These are phyloP conservation scores for Dicycla oo DNA, from an alignment of 2,888 invertebrate species.

Conservation along the genomic window DNA sequence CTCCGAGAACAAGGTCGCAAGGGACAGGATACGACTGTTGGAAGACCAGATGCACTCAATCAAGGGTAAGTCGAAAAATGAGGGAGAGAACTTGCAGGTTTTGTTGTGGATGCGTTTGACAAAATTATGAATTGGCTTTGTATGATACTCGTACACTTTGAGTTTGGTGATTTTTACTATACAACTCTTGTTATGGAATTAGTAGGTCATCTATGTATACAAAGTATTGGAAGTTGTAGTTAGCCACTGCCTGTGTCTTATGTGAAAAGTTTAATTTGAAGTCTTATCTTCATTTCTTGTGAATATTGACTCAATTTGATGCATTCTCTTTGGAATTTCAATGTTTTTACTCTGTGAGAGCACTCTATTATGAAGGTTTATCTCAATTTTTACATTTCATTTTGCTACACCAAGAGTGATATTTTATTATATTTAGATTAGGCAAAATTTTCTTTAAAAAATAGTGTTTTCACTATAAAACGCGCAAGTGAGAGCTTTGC, in stretches of 20 bases:
- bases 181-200: background rate
- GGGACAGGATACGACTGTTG: constrained; percentile 94
- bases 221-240: constrained; percentile 1
- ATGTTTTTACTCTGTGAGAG: constrained; percentile 4
- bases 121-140: constrained; percentile 45
- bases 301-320: constrained; percentile 13
- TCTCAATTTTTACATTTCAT: background rate
- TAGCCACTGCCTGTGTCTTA: background rate
- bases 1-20: constrained; percentile 94
- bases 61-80: constrained; percentile 90
- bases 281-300: constrained; percentile 11
- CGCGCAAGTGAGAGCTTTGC: constrained; percentile 53
- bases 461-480: constrained; percentile 31
- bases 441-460: background rate
- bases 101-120: constrained; percentile 33
- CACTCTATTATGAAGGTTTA: constrained; percentile 13
- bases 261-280: constrained; percentile 1
- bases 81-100: constrained; percentile 33
- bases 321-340: background rate
- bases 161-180: constrained; percentile 16
- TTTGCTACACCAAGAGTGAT: constrained; percentile 16
- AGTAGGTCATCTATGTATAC: constrained; percentile 17
- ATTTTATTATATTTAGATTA: constrained; percentile 2
- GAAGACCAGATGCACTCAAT: constrained; percentile 95
- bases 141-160: constrained; percentile 52